Base-by-base conservation (phyloP, 2,113 vertebrate genomes). In the Cyanoramphus novaezelandiae region DNA sequence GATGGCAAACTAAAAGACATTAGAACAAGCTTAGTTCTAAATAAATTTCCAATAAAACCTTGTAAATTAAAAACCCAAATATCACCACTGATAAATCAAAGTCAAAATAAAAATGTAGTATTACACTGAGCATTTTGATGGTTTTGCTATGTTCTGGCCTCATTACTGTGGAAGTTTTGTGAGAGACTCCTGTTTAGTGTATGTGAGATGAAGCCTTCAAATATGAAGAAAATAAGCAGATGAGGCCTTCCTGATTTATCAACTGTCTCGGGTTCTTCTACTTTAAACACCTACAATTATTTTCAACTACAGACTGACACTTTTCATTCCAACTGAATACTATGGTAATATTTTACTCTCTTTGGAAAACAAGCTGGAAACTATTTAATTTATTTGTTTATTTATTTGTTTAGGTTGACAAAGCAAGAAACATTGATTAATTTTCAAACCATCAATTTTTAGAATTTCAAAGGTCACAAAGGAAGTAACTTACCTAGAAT, bases 401-500 rank as follows among this genome's bases (percentile, higher is more conserved):
- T 25, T 49, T 77, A 49, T 24, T 70, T 86, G 14, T 75, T 81
- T 62, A 92, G 52, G 17, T 50, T 62, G 39, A 65, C 29, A 69
- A 94, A 92, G 27, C 25, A 93, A 70, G 11, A 88, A 68, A 75
- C 23, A 82, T 0, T n/a, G 10, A 81, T 44, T 81, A 1, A 81
- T 72, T 86, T 86, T 17, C 64, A 88, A 90, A 17, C 3, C 4
- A 78, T 11, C 1, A 13, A 57, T 91, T 89, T 84, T 44, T 41
- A 89, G 31, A 47, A 69, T 78, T 72, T 85, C 59, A 69, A 81
- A 84, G 23, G 24, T 46, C 64, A 67, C 27, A 91, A 86, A 81
- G 20, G 17, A 70, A 68, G 41, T 77, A 53, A 80, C 96, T 95
- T 95, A 99, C 99, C 98, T 97, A 50, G 98, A 97, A 95, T 99